phyloP scores from a whole-genome alignment of 1,140 invertebrate species.

The Tetragnatha versicolor region DNA sequence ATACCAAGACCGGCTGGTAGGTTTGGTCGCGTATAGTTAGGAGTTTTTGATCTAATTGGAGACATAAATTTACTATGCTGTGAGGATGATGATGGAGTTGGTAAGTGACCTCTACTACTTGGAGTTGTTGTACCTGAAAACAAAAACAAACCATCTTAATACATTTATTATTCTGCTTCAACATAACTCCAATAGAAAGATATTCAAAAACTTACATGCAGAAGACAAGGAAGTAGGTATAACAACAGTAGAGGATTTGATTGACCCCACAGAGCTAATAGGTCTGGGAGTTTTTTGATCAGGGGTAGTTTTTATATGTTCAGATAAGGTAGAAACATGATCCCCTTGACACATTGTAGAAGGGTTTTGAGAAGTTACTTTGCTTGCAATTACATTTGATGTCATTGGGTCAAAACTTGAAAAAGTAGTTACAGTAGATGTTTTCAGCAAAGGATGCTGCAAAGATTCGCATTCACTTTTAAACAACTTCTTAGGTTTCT shows the following conservation, averaged over 20 bases:
- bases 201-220: slow-evolving; percentile 12
- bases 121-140: slow-evolving; percentile 12
- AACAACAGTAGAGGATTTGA: slow-evolving; percentile 13
- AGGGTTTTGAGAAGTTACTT: neutral
- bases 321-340: slow-evolving; percentile 4
- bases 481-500: too few species aligned
- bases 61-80: slow-evolving; percentile 30
- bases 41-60: slow-evolving; percentile 21
- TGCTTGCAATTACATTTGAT: slow-evolving; percentile 31
- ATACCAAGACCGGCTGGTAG: slow-evolving; percentile 22
- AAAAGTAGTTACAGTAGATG: slow-evolving; percentile 50
- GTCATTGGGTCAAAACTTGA: slow-evolving; percentile 34
- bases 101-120: slow-evolving; percentile 9
- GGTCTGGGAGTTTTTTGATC: slow-evolving; percentile 28
- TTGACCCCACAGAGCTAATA: slow-evolving; percentile 12
- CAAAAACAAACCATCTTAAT: neutral
- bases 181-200: neutral
- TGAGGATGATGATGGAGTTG: neutral
- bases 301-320: neutral
- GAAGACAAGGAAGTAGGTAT: slow-evolving; percentile 14
- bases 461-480: neutral
- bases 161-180: neutral
- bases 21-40: slow-evolving; percentile 9
- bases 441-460: slow-evolving; percentile 26
- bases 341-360: slow-evolving; percentile 8